Conservation (phyloP, 1,140 invertebrate species). For the Campoletis sonorensis region DNA sequence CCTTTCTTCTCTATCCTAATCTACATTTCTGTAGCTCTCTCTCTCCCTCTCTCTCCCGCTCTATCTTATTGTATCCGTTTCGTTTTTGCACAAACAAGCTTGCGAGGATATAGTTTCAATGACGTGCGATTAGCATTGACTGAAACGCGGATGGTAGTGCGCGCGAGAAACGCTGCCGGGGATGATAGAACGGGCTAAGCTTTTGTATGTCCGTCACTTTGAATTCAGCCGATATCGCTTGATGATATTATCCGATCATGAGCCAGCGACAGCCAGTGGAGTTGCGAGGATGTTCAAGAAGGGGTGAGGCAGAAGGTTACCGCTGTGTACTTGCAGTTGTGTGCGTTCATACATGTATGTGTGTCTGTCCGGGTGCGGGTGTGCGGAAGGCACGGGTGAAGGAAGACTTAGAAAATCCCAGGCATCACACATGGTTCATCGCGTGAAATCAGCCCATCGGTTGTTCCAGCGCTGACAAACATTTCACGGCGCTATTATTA, state of each 20-base stretch:
- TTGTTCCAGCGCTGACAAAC: conserved; percentile 25
- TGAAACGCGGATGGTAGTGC: conserved; percentile 30
- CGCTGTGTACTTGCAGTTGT: neutral
- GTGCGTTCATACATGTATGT: neutral
- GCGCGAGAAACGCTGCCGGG: neutral
- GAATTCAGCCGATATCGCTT: conserved; percentile 42
- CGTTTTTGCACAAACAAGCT: conserved; percentile 16
- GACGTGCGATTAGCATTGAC: conserved; percentile 46
- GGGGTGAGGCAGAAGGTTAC: neutral
- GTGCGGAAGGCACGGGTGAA: neutral
- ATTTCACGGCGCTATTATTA: conserved; percentile 18
- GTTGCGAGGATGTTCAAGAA: neutral
- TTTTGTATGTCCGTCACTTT: conserved; percentile 45
- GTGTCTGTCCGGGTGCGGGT: no score
- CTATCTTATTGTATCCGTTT: neutral
- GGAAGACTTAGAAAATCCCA: conserved; percentile 41
- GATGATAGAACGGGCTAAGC: conserved; percentile 24
- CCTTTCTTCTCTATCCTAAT: conserved; percentile 4
- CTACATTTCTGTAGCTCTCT: conserved; percentile 15
- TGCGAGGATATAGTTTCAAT: conserved; percentile 36
- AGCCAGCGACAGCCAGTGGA: conserved; percentile 11
- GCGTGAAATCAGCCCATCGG: conserved; percentile 26
- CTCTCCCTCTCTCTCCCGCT: conserved; percentile 1
- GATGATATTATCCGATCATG: conserved; percentile 47
- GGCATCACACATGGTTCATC: conserved; percentile 19